Evolutionary conservation across 2,797 vertebrate genomes (phyloP).

Genomic region (Channallabes apus): DNA sequence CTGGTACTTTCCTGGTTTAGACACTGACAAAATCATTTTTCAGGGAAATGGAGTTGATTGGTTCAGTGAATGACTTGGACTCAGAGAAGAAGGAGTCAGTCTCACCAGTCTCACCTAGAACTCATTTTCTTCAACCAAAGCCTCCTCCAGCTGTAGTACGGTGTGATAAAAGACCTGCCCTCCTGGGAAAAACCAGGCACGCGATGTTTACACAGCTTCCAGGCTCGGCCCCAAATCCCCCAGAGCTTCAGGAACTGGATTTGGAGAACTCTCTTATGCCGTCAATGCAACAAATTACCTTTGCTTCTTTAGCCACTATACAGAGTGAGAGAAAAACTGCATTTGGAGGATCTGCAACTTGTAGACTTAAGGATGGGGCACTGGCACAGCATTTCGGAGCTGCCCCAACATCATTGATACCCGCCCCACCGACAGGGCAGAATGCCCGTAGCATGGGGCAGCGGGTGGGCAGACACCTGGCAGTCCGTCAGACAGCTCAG

Average conservation of each 20-base stretch:
- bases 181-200: neutral
- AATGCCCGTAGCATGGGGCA: slow-evolving; percentile 50
- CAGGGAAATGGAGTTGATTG: slow-evolving; percentile 16
- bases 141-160: slow-evolving; percentile 10
- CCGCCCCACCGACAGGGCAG: slow-evolving; percentile 52
- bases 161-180: neutral
- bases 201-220: neutral
- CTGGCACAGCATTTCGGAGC: neutral
- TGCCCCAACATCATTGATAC: slow-evolving; percentile 4
- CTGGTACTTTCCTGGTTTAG: neutral
- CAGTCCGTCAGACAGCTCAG: slow-evolving; percentile 31
- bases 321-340: neutral
- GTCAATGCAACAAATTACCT: neutral
- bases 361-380: neutral
- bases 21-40: neutral
- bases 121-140: neutral
- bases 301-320: neutral
- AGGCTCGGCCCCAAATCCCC: neutral
- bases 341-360: neutral
- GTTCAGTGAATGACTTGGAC: neutral
- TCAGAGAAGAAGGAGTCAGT: neutral
- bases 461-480: slow-evolving; percentile 35
- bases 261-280: neutral
- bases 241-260: neutral
- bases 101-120: neutral